A percentile compares a stretch with the other conserved stretches of the same genome.
phyloP scores from a whole-genome alignment of 1,140 invertebrate genomes.

The Pseudomyrmex cubaensis region DNA sequence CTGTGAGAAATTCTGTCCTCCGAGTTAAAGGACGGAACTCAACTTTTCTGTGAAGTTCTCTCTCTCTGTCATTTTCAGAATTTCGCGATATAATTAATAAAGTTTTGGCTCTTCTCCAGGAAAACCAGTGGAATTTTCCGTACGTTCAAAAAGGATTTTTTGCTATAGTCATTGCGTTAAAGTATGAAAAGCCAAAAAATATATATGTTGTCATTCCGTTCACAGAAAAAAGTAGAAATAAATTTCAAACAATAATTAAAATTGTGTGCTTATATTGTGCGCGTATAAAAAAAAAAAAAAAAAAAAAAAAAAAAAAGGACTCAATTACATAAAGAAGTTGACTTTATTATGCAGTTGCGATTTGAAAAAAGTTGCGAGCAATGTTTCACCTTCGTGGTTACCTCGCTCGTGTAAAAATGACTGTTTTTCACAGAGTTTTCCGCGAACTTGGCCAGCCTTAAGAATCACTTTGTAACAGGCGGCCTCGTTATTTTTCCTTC shows the following conservation, averaged over 20 bases:
- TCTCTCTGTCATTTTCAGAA: not conserved
- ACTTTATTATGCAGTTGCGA: not conserved
- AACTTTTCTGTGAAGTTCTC: not conserved
- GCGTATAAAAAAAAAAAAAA: no score
- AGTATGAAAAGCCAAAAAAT: no score
- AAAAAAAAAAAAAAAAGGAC: not conserved
- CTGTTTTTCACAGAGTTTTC: slow-evolving; percentile 27
- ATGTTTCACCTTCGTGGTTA: slow-evolving; percentile 25
- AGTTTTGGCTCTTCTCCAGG: not conserved
- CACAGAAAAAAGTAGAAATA: no score
- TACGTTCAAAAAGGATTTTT: no score
- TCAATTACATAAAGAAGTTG: not conserved
- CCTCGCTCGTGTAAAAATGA: slow-evolving; percentile 34
- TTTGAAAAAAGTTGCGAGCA: not conserved
- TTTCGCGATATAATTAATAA: slow-evolving; percentile 2
- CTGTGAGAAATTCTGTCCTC: not conserved
- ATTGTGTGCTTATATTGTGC: no score
- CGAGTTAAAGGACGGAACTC: not conserved
- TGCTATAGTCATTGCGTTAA: no score
- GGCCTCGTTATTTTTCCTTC: slow-evolving; percentile 51
- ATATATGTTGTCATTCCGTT: no score
- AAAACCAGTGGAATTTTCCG: not conserved
- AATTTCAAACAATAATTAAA: no score
- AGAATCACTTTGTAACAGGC: slow-evolving; percentile 50
- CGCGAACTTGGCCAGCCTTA: slow-evolving; percentile 26